Conservation (phyloP, 2,113 vertebrate genomes). For the Cephalophus harveyi region DNA sequence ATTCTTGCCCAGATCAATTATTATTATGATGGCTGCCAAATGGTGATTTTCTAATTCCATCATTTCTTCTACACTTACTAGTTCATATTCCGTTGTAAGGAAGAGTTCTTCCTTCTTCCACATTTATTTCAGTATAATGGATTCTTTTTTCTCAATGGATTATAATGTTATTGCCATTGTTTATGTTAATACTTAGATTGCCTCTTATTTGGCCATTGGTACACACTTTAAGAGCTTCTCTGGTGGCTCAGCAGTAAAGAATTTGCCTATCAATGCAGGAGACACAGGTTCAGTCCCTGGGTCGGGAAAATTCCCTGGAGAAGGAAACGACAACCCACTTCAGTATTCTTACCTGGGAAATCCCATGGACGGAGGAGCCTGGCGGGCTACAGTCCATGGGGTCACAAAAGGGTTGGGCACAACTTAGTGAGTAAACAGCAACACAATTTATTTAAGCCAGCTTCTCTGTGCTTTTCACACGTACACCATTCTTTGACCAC, state of each 20-base stretch:
- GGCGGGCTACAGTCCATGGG: background rate
- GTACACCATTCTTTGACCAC: background rate
- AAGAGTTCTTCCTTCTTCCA: background rate
- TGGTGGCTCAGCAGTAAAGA: background rate
- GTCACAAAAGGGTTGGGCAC: background rate
- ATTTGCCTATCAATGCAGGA: background rate
- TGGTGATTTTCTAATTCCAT: background rate
- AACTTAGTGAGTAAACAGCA: background rate
- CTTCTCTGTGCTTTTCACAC: background rate
- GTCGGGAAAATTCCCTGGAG: background rate
- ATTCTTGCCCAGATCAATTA: background rate
- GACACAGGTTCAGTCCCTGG: background rate
- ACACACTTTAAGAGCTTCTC: background rate
- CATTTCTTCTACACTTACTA: background rate
- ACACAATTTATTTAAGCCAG: background rate
- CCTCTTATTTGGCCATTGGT: background rate
- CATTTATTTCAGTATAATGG: background rate
- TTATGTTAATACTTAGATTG: background rate
- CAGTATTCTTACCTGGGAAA: background rate
- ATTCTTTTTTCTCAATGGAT: background rate
- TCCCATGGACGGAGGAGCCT: background rate
- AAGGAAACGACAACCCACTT: background rate
- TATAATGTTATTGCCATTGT: background rate
- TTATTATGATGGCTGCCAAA: background rate
- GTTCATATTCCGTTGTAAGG: background rate